Conservation (phyloP, 2,888 invertebrate species). For the Leucozona laternaria region DNA sequence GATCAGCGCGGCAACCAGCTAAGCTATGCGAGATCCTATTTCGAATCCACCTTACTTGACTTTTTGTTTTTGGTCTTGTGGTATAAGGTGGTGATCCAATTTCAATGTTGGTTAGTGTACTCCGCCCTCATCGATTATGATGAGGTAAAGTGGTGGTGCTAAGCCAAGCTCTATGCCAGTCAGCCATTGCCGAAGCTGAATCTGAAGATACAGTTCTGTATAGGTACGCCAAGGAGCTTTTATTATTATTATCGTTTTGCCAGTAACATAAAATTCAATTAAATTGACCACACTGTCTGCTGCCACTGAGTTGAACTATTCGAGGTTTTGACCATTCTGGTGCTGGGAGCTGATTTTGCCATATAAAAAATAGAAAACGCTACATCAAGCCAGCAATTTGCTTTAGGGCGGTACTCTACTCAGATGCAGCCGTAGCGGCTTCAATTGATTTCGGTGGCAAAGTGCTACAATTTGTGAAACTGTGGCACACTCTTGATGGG, state of each 20-base stretch:
- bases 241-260: conserved; percentile 51
- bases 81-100: conserved; percentile 55
- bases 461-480: conserved; percentile 64
- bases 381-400: conserved; percentile 43
- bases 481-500: conserved; percentile 40
- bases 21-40: conserved; percentile 12
- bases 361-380: conserved; percentile 20
- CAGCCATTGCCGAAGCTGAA: background rate
- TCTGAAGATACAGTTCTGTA: background rate
- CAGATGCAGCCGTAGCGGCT: conserved; percentile 23
- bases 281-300: conserved; percentile 63
- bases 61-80: background rate
- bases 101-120: conserved; percentile 44
- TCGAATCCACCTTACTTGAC: conserved; percentile 31
- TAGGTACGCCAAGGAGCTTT: conserved; percentile 35
- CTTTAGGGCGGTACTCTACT: conserved; percentile 57
- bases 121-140: conserved; percentile 68
- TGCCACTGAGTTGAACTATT: conserved; percentile 46
- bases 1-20: background rate
- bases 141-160: conserved; percentile 43
- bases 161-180: conserved; percentile 11
- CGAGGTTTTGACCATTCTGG: conserved; percentile 19
- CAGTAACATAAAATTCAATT: conserved; percentile 74
- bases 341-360: background rate
- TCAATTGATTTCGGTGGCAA: conserved; percentile 73